phyloP scores from a whole-genome alignment of 1,140 invertebrate genomes.

The Paraescarpia echinospica region DNA sequence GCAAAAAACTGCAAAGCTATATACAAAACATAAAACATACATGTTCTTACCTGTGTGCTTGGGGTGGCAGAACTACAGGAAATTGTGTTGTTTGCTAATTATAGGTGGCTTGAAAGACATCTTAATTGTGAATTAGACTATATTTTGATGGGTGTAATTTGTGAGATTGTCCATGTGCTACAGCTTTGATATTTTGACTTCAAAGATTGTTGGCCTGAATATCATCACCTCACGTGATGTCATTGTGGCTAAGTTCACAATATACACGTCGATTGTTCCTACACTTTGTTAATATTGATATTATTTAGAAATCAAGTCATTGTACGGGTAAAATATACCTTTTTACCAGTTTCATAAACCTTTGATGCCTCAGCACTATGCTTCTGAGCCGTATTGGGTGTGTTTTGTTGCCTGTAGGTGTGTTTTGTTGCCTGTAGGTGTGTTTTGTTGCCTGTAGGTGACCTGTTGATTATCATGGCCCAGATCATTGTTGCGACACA shows the following conservation, averaged over 20 bases:
- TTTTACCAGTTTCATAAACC: too few relatives aligned
- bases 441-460: constrained; percentile 65
- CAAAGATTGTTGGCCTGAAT: too few relatives aligned
- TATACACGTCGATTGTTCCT: too few relatives aligned
- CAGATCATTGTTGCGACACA: constrained; percentile 87
- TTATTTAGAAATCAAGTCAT: too few relatives aligned
- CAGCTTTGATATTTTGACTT: too few relatives aligned
- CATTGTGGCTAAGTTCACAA: too few relatives aligned
- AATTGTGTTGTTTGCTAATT: neutral
- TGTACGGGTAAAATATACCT: too few relatives aligned
- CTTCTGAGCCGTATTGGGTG: neutral
- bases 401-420: neutral
- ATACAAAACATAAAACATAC: too few relatives aligned
- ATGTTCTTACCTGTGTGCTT: neutral
- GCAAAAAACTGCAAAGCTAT: too few relatives aligned
- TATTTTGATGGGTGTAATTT: neutral
- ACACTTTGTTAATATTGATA: neutral
- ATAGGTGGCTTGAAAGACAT: neutral
- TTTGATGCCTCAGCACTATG: neutral
- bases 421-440: neutral
- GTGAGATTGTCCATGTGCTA: too few relatives aligned
- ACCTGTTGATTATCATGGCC: constrained; percentile 87
- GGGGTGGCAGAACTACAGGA: neutral
- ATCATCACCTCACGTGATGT: too few relatives aligned
- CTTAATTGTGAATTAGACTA: neutral